Base-by-base conservation (phyloP, 2,113 vertebrate species). In the Catharus bicknelli region DNA sequence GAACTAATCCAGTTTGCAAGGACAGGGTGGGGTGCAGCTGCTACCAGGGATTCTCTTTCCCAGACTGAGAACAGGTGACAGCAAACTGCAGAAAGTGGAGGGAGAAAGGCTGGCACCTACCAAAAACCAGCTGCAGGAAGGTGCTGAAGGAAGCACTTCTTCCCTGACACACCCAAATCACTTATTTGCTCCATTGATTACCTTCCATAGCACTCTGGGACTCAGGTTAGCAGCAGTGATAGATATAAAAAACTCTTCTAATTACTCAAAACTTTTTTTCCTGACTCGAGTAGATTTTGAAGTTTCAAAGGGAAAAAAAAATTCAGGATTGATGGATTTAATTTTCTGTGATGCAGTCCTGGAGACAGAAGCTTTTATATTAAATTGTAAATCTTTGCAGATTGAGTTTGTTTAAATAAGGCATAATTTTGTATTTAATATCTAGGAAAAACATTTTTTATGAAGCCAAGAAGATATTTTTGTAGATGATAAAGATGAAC, bases 241-340 rank as follows among this genome's bases (percentile, higher is more conserved):
- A 72, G 25, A 81, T 62, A 68, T 5, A 30, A 63, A 80, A 53
- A 83, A 83, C 34, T 85, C 77, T 63, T 29, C 64, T 86, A 90
- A 96, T 93, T 94, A 45, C 51, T 20, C 74, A 40, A 25, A 90
- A 90, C 43, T 73, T 76, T 91, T 84, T 87, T 94, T 30, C 67
- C 54, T 91, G 43, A 50, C 61, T 89, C 1, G 7, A 26, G 30
- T 74, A 73, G 59, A 80, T 86, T 91, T 90, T 82, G 30, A 84
- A 85, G 63, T 77, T 77, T 45, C 40, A 64, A 85, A 75, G 38
- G 57, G 64, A 66, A 90, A 87, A 87, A 40, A 86, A 54, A 73
- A 23, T 36, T 93, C 57, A 55, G 57, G 91, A 96, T 95, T 95
- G 89, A 95, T 92, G 80, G 73, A 83, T 95, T 96, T 93, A 93